Percentiles rank a stretch among this genome's conserved stretches.
Evolutionary conservation across 1,140 invertebrate species (phyloP).

Genomic region (Acromyrmex charruanus): DNA sequence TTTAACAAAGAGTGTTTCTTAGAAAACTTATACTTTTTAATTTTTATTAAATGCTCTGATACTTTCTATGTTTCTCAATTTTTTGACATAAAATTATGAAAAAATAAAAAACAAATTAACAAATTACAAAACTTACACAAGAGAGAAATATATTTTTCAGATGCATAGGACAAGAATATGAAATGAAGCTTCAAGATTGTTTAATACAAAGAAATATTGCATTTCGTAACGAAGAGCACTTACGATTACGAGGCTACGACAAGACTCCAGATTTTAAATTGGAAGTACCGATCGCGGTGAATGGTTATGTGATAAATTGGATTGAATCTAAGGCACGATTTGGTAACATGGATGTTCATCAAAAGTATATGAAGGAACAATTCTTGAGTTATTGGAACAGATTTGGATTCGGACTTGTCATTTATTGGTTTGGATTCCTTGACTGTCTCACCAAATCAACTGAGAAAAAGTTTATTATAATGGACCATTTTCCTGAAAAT

Average conservation of each 20-base stretch:
- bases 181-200: constrained; percentile 89
- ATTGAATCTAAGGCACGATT: constrained; percentile 98
- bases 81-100: not conserved
- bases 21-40: not conserved
- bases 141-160: constrained; percentile 81
- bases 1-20: too few species aligned
- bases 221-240: constrained; percentile 93
- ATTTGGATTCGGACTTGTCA: constrained; percentile 97
- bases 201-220: constrained; percentile 88
- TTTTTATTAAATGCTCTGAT: not conserved
- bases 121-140: not conserved
- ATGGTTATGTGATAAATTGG: constrained; percentile 96
- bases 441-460: constrained; percentile 88
- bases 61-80: not conserved
- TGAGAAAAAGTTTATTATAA: constrained; percentile 91
- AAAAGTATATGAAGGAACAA: constrained; percentile 95
- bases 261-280: constrained; percentile 98
- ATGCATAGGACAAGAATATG: constrained; percentile 92
- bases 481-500: constrained; percentile 88
- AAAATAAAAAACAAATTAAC: not conserved
- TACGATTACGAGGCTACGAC: constrained; percentile 94
- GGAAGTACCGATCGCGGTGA: constrained; percentile 95
- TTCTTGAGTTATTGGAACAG: constrained; percentile 97
- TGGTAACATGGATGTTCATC: constrained; percentile 94
- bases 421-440: constrained; percentile 98